A percentile compares a stretch with the other conserved stretches of the same genome.
Evolutionary conservation across 2,113 vertebrate species (phyloP).

Genomic region (Ifrita kowaldi): DNA sequence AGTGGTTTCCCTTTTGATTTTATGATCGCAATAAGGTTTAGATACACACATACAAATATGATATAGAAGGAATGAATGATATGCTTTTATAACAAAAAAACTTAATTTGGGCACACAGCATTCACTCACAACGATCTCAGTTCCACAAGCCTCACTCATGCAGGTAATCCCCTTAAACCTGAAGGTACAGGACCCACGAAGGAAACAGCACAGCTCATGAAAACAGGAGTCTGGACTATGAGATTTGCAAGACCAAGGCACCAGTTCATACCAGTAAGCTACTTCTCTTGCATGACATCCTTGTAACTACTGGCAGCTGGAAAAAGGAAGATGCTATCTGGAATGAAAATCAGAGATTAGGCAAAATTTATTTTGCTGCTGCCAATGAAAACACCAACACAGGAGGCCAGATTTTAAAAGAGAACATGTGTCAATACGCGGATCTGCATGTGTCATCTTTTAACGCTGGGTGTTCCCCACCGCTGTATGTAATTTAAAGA

Average conservation of each 20-base stretch:
- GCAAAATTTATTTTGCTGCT: constrained; percentile 33
- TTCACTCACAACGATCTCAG: neutral
- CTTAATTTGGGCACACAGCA: neutral
- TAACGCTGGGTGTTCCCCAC: neutral
- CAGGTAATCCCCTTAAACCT: neutral
- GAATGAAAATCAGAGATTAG: constrained; percentile 35
- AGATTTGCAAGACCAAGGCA: neutral
- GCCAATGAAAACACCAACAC: constrained; percentile 16
- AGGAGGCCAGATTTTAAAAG: constrained; percentile 30
- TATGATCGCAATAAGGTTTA: neutral
- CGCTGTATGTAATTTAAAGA: neutral
- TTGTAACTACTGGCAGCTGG: constrained; percentile 15
- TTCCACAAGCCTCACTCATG: neutral
- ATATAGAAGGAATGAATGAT: neutral
- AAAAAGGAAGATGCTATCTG: constrained; percentile 30
- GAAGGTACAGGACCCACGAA: neutral
- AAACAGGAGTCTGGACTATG: neutral
- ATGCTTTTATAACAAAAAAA: neutral
- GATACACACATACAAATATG: neutral
- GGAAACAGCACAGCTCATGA: neutral
- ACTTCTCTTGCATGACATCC: neutral
- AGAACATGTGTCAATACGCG: neutral
- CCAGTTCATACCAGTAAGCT: neutral
- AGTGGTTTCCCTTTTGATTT: neutral
- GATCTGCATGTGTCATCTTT: constrained; percentile 20